Evolutionary conservation across 2,888 invertebrate species (phyloP), one percentile per base, ranked within the genome.

Genomic region (Cephus nigrinus): DNA sequence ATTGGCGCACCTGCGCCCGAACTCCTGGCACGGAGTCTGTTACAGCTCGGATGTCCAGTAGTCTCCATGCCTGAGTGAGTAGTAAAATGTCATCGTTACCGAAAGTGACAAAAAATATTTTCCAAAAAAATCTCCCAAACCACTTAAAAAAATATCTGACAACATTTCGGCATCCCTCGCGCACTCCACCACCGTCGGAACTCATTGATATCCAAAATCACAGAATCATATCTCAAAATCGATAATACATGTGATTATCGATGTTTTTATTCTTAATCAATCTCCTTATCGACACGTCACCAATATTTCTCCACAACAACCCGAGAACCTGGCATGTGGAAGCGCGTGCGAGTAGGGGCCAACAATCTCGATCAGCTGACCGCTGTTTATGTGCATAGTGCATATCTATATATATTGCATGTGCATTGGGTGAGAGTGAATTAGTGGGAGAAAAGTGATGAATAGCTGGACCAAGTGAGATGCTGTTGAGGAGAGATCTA

Each of bases 1-100:
- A 82, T 83, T 31, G 84, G 82, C 77, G 85, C 89, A 85, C 90
- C 89, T 82, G 88, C 87, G 80, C 89, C 90, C 71, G 89, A 90
- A 80, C 87, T 86, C 55, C 87, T 90, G 74, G 90, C 90, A 23
- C 86, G 89, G 55, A 90, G 87, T 78, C 88, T 90, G 77, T 84
- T 90, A 73, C 90, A 90, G 79, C 88, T 90, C 80, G 90, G 90
- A 87, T 90, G 89, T 84, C 89, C 90, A 74, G 86, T 84, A 77
- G 87, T 90, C 78, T 90, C 87, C 79, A 90, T 90, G 88, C 90
- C 89, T 78, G 87, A 86, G 90, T 90, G 84, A 90, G 89, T 88
- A 71, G 12, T 32, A 3, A 71, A 32, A 32, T 69, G 2, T 55
- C 5, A 40, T 9, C 2, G 5, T 40, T 23, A 40, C 9, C 9